Base-by-base conservation (phyloP, 2,113 vertebrate species). In the Toxotes chatareus region DNA sequence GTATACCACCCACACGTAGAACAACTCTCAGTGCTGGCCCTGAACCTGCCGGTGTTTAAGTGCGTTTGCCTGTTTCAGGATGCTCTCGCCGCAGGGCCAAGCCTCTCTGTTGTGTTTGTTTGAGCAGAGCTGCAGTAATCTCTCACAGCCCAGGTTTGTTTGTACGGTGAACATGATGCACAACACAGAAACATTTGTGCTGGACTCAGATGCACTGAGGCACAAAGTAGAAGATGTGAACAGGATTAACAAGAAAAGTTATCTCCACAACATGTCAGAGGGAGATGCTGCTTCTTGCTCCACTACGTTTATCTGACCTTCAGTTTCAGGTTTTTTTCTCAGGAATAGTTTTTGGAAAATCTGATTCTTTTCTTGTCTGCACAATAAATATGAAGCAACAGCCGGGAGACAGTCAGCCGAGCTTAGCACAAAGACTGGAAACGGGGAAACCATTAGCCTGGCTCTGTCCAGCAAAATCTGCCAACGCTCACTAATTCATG, bases 111-210 rank as follows among this genome's bases (percentile, higher is more conserved):
- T 34, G 21, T 65, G 78, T 85, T 78, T 86, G 88, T 91, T 76
- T 76, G 76, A 79, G 70, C 49, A 70, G 65, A 73, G 63, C 73
- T 76, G 51, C 17, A 31, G 7, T 84, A 65, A 86, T 80, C 81
- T 14, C 31, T 44, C 51, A 36, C n/a, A 55, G 57, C 57, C 21
- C 7, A 21, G 46, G 57, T n/a, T 56, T 73, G 63, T 72, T 80
- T 84, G 27, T 51, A 14, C 83, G 74, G 64, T 12, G 47, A 73
- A 32, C 7, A 68, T 12, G 44, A 76, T 36, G 40, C 80, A 68
- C 47, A 34, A 74, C 7, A 10, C 19, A 40, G 7, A 61, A 49
- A 1, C 55, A n/a, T 49, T 72, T 60, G 8, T 16, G 4, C 44
- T 36, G 49, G 16, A 64, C 49, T 42, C 66, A 55, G 5, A 19